Evolutionary conservation across 1,140 invertebrate species (phyloP).

Genomic region (Neoseiulus cucumeris): DNA sequence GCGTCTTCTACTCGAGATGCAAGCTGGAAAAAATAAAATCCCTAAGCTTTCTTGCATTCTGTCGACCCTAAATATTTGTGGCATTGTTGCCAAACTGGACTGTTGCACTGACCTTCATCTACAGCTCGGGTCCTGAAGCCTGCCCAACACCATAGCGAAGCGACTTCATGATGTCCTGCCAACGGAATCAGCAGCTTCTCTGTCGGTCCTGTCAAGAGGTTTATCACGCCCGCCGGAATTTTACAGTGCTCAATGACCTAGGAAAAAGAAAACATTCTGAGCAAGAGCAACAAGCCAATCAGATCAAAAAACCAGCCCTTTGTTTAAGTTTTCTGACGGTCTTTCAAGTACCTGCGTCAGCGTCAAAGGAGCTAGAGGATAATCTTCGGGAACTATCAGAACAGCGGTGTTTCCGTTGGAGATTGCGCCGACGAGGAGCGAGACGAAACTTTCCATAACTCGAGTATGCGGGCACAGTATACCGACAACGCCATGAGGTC

Average conservation of each 20-base stretch:
- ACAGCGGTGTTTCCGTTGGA: constrained; percentile 4
- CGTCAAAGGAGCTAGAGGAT: background rate
- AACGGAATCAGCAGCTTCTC: background rate
- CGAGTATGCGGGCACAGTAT: background rate
- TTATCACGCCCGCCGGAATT: background rate
- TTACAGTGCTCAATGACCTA: background rate
- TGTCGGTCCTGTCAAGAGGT: background rate
- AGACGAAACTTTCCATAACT: background rate
- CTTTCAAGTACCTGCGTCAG: background rate
- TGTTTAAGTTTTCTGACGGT: background rate
- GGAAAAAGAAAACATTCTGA: background rate
- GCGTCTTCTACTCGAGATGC: background rate
- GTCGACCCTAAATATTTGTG: background rate
- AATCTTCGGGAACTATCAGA: background rate
- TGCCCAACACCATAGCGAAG: background rate
- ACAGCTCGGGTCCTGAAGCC: background rate
- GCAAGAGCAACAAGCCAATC: background rate
- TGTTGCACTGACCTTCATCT: background rate
- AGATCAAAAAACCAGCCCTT: background rate
- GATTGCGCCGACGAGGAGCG: background rate
- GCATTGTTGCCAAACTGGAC: background rate
- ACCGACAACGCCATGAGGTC: background rate
- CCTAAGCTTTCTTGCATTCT: background rate
- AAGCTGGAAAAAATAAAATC: background rate
- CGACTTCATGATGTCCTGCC: background rate